Percentiles rank a stretch among this genome's conserved stretches.
Evolutionary conservation across 2,888 invertebrate species (phyloP).

Genomic region (Drosophila greeni): DNA sequence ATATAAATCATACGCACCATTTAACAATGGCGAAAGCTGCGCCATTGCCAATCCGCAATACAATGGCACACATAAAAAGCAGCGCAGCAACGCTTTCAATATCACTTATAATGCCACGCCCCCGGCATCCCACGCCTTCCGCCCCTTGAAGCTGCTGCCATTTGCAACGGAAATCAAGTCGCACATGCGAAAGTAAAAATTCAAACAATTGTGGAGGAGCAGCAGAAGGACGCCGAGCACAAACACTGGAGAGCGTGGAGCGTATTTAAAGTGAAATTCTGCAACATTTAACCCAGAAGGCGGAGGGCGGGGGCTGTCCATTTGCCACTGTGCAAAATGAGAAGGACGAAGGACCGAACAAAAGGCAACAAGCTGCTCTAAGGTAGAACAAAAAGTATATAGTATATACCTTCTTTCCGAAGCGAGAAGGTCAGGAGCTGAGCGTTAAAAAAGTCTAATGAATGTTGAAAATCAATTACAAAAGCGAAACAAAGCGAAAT

Average conservation of each 20-base stretch:
- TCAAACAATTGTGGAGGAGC: constrained; percentile 56
- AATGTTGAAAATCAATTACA: constrained; percentile 70
- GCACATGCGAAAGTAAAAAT: constrained; percentile 72
- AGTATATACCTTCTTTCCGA: constrained; percentile 9
- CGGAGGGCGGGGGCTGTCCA: constrained; percentile 1
- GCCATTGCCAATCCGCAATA: constrained; percentile 52
- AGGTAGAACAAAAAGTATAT: constrained; percentile 7
- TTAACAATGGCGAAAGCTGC: constrained; percentile 65
- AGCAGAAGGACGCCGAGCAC: constrained; percentile 14
- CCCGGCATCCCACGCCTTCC: not conserved
- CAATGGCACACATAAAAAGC: constrained; percentile 66
- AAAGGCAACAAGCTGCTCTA: constrained; percentile 39
- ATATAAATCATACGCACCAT: constrained; percentile 75
- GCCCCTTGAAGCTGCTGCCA: constrained; percentile 43
- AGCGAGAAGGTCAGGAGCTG: constrained; percentile 38
- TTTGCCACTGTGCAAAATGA: constrained; percentile 3
- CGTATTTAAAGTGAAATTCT: constrained; percentile 61
- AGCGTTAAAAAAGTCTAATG: constrained; percentile 56
- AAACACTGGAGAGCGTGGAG: constrained; percentile 15
- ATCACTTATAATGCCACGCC: constrained; percentile 64
- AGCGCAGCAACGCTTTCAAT: constrained; percentile 64
- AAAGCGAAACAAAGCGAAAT: constrained; percentile 36
- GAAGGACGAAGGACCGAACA: constrained; percentile 43
- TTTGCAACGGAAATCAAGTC: constrained; percentile 73
- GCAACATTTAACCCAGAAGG: constrained; percentile 61